These are phyloP conservation scores for Drosophila azteca DNA, from an alignment of 1,140 invertebrate species.

Conservation along the genomic window DNA sequence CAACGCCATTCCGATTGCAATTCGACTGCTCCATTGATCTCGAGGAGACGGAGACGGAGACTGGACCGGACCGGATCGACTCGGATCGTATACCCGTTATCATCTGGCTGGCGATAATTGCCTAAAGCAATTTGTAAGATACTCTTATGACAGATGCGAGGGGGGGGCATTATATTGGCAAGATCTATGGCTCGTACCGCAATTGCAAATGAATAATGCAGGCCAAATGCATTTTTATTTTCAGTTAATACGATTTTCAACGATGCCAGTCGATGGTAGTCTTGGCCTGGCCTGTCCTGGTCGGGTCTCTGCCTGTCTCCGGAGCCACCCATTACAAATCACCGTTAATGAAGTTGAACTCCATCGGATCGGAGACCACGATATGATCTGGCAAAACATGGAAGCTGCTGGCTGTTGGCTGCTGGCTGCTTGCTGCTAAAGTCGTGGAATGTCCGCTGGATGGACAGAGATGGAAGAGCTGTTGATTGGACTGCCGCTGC, in stretches of 20 bases:
- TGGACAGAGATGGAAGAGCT: slow-evolving; percentile 10
- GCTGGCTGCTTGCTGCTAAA: slow-evolving; percentile 6
- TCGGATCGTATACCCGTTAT: slow-evolving; percentile 42
- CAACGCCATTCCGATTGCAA: slow-evolving; percentile 5
- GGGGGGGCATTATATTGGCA: slow-evolving; percentile 59
- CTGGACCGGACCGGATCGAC: no score
- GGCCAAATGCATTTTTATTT: slow-evolving; percentile 68
- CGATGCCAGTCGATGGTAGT: slow-evolving; percentile 35
- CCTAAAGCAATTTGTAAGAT: slow-evolving; percentile 68
- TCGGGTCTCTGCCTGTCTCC: no score
- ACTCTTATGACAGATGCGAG: slow-evolving; percentile 57
- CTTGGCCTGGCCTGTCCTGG: neutral
- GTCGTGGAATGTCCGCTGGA: slow-evolving; percentile 28
- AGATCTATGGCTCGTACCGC: slow-evolving; percentile 68
- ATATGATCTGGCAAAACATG: slow-evolving; percentile 47
- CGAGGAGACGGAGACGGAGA: no score
- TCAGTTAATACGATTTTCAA: slow-evolving; percentile 67
- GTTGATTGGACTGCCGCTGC: slow-evolving; percentile 25
- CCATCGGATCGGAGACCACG: neutral
- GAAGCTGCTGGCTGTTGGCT: slow-evolving; percentile 15
- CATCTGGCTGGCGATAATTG: slow-evolving; percentile 65
- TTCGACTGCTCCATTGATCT: slow-evolving; percentile 15
- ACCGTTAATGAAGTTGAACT: slow-evolving; percentile 61
- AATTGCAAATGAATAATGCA: slow-evolving; percentile 61
- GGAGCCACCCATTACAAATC: slow-evolving; percentile 70